Base-by-base conservation (phyloP, 2,888 invertebrate species). In the Electrophaes corylata region DNA sequence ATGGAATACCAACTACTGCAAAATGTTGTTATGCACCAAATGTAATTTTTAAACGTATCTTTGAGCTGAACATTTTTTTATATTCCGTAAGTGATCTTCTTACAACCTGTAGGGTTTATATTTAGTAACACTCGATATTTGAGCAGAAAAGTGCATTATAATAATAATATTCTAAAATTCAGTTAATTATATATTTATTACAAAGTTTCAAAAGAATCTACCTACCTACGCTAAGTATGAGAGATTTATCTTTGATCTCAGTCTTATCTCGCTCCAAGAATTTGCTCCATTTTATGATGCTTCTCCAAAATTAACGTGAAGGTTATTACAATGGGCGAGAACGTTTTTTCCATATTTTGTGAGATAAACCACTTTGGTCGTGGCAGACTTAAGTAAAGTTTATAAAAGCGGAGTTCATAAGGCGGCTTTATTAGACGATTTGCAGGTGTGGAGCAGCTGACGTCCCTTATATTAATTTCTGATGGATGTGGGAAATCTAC, bases 391-490 rank as follows among this genome's bases (percentile, higher is more conserved):
- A 68, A 62, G 68, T 73, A 80, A 83, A 83, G 72, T 86, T 86
- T 86, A 78, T 83, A 80, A 85, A 83, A 84, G 81, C 79, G 66
- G 82, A 86, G 83, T 84, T 88, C 79, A 86, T 86, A 86, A 87
- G 81, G 78, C 81, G 78, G 78, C 84, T 86, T 86, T 87, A 88
- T 87, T 86, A 84, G 81, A 76, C 75, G 78, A 84, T 83, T 82
- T 81, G 78, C 86, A 86, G 88, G 85, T 87, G 84, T 78, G 73
- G 76, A 81, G 70, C 85, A 86, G 82, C 86, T 86, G 89, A 78
- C 86, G 83, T 75, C 78, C 78, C 72, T 62, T 80, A 83, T 88
- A 86, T 88, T 87, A 88, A 86, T 88, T 83, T 84, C 78, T 84
- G 78, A 84, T 83, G 84, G 81, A 81, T 83, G 73, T 72, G 69